Conservation (phyloP, 1,140 invertebrate genomes). For the Nomia melanderi region DNA sequence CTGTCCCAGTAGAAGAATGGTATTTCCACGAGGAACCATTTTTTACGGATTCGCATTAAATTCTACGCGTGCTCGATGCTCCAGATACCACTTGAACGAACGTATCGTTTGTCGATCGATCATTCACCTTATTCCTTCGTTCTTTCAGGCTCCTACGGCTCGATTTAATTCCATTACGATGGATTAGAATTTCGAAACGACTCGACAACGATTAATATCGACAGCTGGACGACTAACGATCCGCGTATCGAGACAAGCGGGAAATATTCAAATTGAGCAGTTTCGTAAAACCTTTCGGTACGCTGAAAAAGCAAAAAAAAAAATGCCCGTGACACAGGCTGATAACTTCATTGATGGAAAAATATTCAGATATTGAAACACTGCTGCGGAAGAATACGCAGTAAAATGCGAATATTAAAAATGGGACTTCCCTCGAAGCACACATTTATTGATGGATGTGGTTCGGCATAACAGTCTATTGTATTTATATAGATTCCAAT, state of each 20-base stretch:
- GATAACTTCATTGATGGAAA: not conserved
- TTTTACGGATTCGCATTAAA: slow-evolving; percentile 37
- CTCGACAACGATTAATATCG: slow-evolving; percentile 3
- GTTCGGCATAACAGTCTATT: not conserved
- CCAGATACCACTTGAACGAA: slow-evolving; percentile 9
- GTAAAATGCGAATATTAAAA: not conserved
- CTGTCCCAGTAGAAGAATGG: slow-evolving; percentile 4
- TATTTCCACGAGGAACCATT: slow-evolving; percentile 8
- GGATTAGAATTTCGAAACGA: slow-evolving; percentile 10
- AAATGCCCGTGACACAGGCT: too few relatives aligned
- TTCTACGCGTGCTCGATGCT: slow-evolving; percentile 17
- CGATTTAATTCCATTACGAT: slow-evolving; percentile 27
- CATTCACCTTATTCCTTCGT: slow-evolving; percentile 6
- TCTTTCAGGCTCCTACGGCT: not conserved
- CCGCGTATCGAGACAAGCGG: not conserved
- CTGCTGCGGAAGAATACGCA: not conserved
- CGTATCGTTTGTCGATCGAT: slow-evolving; percentile 31
- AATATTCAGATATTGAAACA: not conserved
- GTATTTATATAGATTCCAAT: not conserved
- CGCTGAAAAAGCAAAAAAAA: too few relatives aligned
- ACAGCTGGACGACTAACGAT: not conserved
- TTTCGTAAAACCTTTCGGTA: too few relatives aligned
- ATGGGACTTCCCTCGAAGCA: not conserved
- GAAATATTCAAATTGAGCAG: not conserved
- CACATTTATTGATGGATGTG: not conserved